phyloP scores from a whole-genome alignment of 2,113 vertebrate genomes.

The Ifrita kowaldi region DNA sequence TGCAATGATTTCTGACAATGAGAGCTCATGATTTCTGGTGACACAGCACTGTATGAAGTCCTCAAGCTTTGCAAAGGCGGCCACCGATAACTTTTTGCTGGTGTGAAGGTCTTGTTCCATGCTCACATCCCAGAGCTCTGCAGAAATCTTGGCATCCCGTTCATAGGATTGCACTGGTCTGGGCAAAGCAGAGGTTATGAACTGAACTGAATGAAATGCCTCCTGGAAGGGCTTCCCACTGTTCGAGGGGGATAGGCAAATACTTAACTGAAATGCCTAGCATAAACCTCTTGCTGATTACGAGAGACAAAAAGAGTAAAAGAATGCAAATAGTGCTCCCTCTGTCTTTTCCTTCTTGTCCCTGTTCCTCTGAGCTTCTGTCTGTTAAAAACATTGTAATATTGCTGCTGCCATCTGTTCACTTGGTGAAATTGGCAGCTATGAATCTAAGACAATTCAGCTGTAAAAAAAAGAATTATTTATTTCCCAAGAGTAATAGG shows the following conservation, averaged over 20 bases:
- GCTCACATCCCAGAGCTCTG: not conserved
- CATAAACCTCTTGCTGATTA: not conserved
- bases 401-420: not conserved
- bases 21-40: not conserved
- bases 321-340: not conserved
- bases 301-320: not conserved
- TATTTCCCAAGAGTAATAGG: not conserved
- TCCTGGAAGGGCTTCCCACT: not conserved
- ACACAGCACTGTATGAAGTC: not conserved
- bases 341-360: not conserved
- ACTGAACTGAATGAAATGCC: not conserved
- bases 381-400: not conserved
- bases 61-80: not conserved
- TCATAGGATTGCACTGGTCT: not conserved
- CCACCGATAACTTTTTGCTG: not conserved
- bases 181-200: not conserved
- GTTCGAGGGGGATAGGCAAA: not conserved
- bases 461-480: not conserved
- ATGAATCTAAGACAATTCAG: not conserved
- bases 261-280: not conserved
- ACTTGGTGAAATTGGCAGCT: not conserved
- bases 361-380: not conserved
- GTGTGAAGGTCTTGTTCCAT: not conserved
- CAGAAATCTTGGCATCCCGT: not conserved
- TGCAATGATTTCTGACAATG: not conserved